A percentile compares a stretch with the other conserved stretches of the same genome.
These are phyloP conservation scores for Drosophila pseudoananassae DNA, from an alignment of 1,140 invertebrate genomes.

Conservation along the genomic window DNA sequence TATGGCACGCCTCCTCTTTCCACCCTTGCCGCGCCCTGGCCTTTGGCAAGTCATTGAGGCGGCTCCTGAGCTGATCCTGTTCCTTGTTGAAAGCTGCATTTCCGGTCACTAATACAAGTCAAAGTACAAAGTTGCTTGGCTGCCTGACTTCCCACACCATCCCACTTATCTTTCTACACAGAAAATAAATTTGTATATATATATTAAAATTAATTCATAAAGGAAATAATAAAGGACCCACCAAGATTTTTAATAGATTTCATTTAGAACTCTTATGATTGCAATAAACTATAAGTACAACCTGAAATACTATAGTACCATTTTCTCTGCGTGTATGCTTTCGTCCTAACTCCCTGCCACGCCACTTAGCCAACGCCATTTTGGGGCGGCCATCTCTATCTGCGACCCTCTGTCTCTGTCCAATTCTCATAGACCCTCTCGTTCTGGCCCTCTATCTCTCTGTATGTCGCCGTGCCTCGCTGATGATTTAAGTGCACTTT, in stretches of 20 bases:
- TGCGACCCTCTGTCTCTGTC: slow-evolving; percentile 13
- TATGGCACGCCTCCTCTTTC: background rate
- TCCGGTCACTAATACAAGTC: slow-evolving; percentile 82
- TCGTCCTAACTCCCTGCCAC: slow-evolving; percentile 57
- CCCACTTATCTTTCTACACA: slow-evolving; percentile 16
- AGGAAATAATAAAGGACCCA: background rate
- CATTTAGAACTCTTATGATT: background rate
- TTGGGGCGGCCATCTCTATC: slow-evolving; percentile 18
- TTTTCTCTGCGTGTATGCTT: slow-evolving; percentile 2
- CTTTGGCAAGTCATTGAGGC: slow-evolving; percentile 74
- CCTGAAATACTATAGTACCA: too few relatives aligned
- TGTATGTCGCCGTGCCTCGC: slow-evolving; percentile 78
- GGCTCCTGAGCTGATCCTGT: slow-evolving; percentile 55
- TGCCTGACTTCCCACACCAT: slow-evolving; percentile 44
- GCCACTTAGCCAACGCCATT: slow-evolving; percentile 79
- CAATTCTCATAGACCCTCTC: slow-evolving; percentile 6
- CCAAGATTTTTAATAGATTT: background rate
- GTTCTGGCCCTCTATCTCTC: slow-evolving; percentile 39
- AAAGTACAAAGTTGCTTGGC: slow-evolving; percentile 75
- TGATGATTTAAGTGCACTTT: slow-evolving; percentile 82
- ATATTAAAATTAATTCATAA: background rate
- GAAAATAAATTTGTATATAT: slow-evolving; percentile 2
- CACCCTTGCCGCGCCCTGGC: slow-evolving; percentile 12
- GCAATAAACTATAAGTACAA: too few relatives aligned
- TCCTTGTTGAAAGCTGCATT: slow-evolving; percentile 69